phyloP scores from a whole-genome alignment of 2,113 vertebrate species.

The Oenanthe oenanthe region DNA sequence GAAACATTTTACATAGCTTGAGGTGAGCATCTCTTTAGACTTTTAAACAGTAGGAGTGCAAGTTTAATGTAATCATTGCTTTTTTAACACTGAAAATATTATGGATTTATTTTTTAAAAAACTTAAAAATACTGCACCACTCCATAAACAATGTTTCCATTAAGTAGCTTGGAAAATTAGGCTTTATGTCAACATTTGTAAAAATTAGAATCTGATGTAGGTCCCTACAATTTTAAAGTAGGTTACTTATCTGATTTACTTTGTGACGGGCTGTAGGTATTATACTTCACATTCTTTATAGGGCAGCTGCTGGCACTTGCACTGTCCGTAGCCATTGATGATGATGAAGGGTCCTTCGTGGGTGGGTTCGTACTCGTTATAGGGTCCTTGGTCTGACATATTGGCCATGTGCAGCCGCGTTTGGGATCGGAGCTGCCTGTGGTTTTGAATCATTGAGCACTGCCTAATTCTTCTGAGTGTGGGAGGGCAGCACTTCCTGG shows the following conservation, averaged over 20 bases:
- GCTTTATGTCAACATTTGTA: conserved; percentile 80
- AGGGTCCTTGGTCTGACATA: conserved; percentile 96
- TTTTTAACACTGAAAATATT: conserved; percentile 79
- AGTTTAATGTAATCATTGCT: conserved; percentile 76
- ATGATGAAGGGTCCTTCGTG: conserved; percentile 98
- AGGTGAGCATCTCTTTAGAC: conserved; percentile 75
- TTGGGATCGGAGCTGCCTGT: conserved; percentile 98
- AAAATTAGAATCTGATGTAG: conserved; percentile 78
- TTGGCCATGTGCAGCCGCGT: conserved; percentile 95
- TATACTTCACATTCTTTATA: conserved; percentile 99
- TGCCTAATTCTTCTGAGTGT: conserved; percentile 96
- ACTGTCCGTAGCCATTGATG: conserved; percentile 98
- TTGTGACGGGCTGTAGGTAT: conserved; percentile 71
- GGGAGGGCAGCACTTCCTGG: conserved; percentile 98
- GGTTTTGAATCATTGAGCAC: conserved; percentile 96
- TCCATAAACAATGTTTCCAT: conserved; percentile 79
- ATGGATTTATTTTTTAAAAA: conserved; percentile 71
- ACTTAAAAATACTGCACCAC: conserved; percentile 79
- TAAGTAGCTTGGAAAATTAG: conserved; percentile 80
- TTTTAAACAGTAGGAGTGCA: conserved; percentile 75
- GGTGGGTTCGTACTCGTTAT: conserved; percentile 96
- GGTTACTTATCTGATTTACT: conserved; percentile 79
- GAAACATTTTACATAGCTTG: conserved; percentile 73
- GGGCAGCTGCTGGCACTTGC: conserved; percentile 99
- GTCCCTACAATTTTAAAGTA: conserved; percentile 80